phyloP scores from a whole-genome alignment of 2,888 invertebrate species.

The Macroteleia sp. region DNA sequence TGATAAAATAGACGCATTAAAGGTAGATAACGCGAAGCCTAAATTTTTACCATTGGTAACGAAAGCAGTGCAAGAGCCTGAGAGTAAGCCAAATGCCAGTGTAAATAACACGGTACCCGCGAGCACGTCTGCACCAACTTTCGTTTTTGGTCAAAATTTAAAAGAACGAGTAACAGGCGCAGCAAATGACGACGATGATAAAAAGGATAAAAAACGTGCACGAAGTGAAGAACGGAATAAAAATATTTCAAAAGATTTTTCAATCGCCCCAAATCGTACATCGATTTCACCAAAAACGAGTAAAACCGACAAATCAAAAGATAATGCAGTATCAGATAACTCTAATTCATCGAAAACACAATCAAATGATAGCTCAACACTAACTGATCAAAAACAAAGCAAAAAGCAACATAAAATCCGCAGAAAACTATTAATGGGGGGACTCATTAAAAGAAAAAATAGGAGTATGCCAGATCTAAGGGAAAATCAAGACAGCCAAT shows the following conservation, averaged over 20 bases:
- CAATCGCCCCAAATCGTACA: slow-evolving; percentile 86
- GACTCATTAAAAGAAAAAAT: slow-evolving; percentile 93
- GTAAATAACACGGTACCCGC: slow-evolving; percentile 75
- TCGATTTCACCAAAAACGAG: slow-evolving; percentile 73
- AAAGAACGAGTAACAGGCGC: slow-evolving; percentile 92
- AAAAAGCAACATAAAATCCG: slow-evolving; percentile 96
- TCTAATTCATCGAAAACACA: slow-evolving; percentile 85
- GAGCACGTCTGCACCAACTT: slow-evolving; percentile 86
- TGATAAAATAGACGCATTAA: slow-evolving; percentile 60
- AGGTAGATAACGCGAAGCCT: slow-evolving; percentile 71
- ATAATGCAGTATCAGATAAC: slow-evolving; percentile 85
- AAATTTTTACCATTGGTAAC: slow-evolving; percentile 78
- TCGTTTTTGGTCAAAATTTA: slow-evolving; percentile 96
- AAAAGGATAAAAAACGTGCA: slow-evolving; percentile 90
- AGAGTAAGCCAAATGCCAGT: slow-evolving; percentile 66
- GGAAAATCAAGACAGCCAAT: slow-evolving; percentile 88
- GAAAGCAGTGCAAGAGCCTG: slow-evolving; percentile 76
- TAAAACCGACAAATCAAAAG: slow-evolving; percentile 85
- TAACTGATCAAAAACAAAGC: slow-evolving; percentile 90
- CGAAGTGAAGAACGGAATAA: slow-evolving; percentile 94
- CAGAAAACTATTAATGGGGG: slow-evolving; percentile 94
- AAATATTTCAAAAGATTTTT: slow-evolving; percentile 88
- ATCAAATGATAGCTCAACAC: slow-evolving; percentile 22
- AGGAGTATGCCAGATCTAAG: slow-evolving; percentile 96
- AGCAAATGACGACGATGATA: slow-evolving; percentile 85